Conservation (phyloP, 2,888 invertebrate species). For the Globia sparganii region DNA sequence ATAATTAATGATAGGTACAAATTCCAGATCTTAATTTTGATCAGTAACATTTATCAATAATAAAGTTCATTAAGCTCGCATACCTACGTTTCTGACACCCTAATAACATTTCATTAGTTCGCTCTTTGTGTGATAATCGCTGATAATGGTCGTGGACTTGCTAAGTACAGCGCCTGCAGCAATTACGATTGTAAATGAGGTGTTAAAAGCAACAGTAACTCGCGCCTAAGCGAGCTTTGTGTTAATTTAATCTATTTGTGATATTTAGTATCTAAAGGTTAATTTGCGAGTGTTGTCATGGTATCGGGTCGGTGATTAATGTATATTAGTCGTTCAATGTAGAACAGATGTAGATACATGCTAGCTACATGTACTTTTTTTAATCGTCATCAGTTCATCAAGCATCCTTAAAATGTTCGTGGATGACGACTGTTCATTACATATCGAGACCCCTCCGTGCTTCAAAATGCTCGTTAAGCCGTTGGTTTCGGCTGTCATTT, state of each 20-base stretch:
- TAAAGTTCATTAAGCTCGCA: slow-evolving; percentile 18
- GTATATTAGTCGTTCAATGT: not conserved
- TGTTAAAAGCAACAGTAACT: slow-evolving; percentile 42
- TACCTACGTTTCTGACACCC: slow-evolving; percentile 28
- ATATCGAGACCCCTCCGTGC: not conserved
- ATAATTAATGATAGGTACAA: not conserved
- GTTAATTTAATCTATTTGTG: slow-evolving; percentile 55
- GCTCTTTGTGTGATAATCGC: slow-evolving; percentile 49
- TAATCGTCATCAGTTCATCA: not conserved
- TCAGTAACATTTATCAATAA: slow-evolving; percentile 4
- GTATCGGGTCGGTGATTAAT: slow-evolving; percentile 10
- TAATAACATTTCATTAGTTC: slow-evolving; percentile 56
- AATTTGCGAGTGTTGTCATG: slow-evolving; percentile 33
- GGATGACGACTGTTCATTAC: not conserved
- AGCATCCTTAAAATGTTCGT: not conserved
- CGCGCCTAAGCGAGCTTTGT: slow-evolving; percentile 2
- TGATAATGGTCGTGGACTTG: slow-evolving; percentile 26
- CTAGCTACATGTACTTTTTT: not conserved
- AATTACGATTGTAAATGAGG: slow-evolving; percentile 62
- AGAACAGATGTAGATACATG: not conserved
- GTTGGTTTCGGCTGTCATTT: not conserved
- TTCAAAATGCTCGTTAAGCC: not conserved
- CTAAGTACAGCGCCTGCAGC: slow-evolving; percentile 27
- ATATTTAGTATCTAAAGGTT: slow-evolving; percentile 53
- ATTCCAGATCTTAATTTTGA: slow-evolving; percentile 10